A percentile compares a stretch with the other conserved stretches of the same genome.
Conservation (phyloP, 2,113 vertebrate genomes). For the Polypterus bichir region DNA sequence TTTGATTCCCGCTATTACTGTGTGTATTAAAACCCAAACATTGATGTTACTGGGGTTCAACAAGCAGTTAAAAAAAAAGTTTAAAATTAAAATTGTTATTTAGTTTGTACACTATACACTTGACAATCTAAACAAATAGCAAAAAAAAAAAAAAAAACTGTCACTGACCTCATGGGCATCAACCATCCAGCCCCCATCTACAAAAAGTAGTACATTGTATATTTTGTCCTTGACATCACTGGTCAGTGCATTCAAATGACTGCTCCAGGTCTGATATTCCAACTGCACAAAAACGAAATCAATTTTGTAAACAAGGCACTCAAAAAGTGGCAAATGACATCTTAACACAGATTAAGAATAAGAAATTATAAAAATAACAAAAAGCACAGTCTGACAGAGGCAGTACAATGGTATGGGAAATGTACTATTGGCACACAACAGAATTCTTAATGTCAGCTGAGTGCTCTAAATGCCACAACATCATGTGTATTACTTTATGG, state of each 20-base stretch:
- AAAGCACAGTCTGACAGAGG: too few relatives aligned
- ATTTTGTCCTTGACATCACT: constrained; percentile 90
- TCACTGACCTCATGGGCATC: constrained; percentile 76
- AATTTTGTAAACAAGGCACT: neutral
- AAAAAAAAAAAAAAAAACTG: neutral
- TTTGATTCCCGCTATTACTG: too few relatives aligned
- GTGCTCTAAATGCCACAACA: too few relatives aligned
- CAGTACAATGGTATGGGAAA: neutral
- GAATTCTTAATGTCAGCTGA: neutral
- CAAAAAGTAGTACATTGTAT: constrained; percentile 92
- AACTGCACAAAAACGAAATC: constrained; percentile 46
- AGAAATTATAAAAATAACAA: too few relatives aligned
- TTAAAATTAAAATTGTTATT: neutral
- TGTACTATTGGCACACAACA: neutral
- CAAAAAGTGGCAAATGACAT: neutral
- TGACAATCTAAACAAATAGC: neutral
- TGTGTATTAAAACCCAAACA: too few relatives aligned
- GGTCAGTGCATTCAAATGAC: constrained; percentile 70
- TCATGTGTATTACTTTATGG: too few relatives aligned
- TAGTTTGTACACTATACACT: constrained; percentile 4
- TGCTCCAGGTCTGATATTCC: constrained; percentile 71
- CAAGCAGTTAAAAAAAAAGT: neutral
- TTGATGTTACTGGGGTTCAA: too few relatives aligned
- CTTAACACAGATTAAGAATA: neutral
- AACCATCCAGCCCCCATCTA: constrained; percentile 96